Conservation (phyloP, 1,140 invertebrate species). For the Pogonomyrmex californicus region DNA sequence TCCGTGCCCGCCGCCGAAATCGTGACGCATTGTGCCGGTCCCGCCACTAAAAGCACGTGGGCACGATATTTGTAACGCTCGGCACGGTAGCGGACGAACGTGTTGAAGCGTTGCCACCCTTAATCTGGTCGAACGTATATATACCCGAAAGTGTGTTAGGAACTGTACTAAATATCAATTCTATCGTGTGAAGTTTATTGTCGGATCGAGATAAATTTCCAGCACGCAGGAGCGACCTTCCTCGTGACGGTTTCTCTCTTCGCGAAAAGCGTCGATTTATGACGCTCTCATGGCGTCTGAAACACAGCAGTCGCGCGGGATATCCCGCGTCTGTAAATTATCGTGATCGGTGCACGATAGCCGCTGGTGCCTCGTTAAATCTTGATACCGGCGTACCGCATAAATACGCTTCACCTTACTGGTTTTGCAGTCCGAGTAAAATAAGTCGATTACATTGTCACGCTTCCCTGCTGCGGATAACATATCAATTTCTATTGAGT, state of each 20-base stretch:
- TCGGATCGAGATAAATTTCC: slow-evolving; percentile 20
- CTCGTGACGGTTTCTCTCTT: neutral
- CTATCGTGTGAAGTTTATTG: slow-evolving; percentile 7
- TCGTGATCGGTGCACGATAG: slow-evolving; percentile 40
- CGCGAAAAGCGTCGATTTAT: slow-evolving; percentile 1
- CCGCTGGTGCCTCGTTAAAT: slow-evolving; percentile 70
- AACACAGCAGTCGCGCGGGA: slow-evolving; percentile 51
- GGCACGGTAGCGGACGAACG: slow-evolving; percentile 48
- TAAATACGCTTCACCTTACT: slow-evolving; percentile 66
- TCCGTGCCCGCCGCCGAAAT: slow-evolving; percentile 67
- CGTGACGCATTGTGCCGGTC: slow-evolving; percentile 67
- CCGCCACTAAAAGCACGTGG: slow-evolving; percentile 48
- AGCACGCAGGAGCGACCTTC: neutral
- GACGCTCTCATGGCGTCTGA: slow-evolving; percentile 7
- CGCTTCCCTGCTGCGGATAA: slow-evolving; percentile 53
- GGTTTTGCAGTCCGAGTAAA: slow-evolving; percentile 64
- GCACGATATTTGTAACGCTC: slow-evolving; percentile 56
- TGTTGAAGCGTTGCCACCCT: slow-evolving; percentile 25
- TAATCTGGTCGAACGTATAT: slow-evolving; percentile 40
- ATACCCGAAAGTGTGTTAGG: slow-evolving; percentile 18
- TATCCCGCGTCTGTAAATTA: slow-evolving; percentile 46
- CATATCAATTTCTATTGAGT: slow-evolving; percentile 69
- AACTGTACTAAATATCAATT: slow-evolving; percentile 54
- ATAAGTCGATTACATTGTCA: slow-evolving; percentile 73
- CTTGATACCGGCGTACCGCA: slow-evolving; percentile 62